A percentile compares a stretch with the other conserved stretches of the same genome.
These are phyloP conservation scores for Muscina levida DNA, from an alignment of 2,888 invertebrate species.

Conservation along the genomic window DNA sequence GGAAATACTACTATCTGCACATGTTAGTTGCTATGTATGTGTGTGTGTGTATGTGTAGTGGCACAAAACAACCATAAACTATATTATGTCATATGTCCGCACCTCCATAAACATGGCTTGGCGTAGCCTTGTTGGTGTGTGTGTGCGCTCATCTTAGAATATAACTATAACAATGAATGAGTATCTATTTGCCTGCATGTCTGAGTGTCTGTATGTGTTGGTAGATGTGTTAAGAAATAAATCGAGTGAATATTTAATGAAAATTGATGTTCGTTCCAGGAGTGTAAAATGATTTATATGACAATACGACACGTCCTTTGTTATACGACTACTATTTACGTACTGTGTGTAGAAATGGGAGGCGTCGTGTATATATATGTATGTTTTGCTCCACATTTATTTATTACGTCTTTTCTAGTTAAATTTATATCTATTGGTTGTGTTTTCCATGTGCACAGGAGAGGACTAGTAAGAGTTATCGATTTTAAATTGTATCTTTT, in stretches of 20 bases:
- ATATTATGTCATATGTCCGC: conserved; percentile 8
- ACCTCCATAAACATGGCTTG: not conserved
- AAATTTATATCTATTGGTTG: not conserved
- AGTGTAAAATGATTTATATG: conserved; percentile 30
- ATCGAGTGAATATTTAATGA: conserved; percentile 47
- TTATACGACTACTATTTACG: not conserved
- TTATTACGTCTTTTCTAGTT: not conserved
- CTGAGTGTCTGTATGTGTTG: not conserved
- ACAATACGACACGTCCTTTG: not conserved
- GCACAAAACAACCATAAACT: conserved; percentile 20
- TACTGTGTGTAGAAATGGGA: no score
- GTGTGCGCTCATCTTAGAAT: no score
- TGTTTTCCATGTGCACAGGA: not conserved
- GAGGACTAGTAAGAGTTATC: no score
- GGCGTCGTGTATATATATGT: not conserved
- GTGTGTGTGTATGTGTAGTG: conserved; percentile 17
- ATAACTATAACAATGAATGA: no score
- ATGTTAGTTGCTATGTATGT: not conserved
- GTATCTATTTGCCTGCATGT: no score
- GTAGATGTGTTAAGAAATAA: conserved; percentile 38
- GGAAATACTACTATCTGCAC: conserved; percentile 9
- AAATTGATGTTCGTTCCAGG: conserved; percentile 34
- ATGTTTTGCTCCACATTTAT: not conserved
- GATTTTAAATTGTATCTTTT: no score
- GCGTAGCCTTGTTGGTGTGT: not conserved